These are phyloP conservation scores for Ashinkailepas kermadecensis DNA, from an alignment of 2,888 invertebrate genomes.

Conservation along the genomic window DNA sequence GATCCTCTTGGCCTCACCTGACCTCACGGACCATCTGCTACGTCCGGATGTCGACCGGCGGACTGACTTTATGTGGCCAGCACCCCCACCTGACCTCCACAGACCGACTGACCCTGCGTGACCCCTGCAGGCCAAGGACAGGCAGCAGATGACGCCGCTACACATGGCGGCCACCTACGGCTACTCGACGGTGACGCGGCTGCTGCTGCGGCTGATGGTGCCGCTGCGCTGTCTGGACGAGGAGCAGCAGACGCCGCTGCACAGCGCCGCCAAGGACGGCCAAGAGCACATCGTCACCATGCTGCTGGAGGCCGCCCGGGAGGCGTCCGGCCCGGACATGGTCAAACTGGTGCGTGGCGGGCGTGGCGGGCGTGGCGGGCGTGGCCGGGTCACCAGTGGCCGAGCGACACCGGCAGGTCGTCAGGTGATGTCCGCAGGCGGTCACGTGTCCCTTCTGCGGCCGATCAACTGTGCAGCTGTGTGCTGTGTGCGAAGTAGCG, in stretches of 20 bases:
- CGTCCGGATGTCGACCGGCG: too few relatives aligned
- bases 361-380: background rate
- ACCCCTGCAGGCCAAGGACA: constrained; percentile 40
- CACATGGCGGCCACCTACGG: constrained; percentile 45
- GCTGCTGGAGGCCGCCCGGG: constrained; percentile 27
- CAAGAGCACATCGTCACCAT: constrained; percentile 34
- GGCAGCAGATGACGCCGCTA: constrained; percentile 44
- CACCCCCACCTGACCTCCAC: too few relatives aligned
- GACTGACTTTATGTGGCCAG: too few relatives aligned
- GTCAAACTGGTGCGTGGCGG: constrained; percentile 9
- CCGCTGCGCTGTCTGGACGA: constrained; percentile 38
- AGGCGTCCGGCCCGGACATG: constrained; percentile 20
- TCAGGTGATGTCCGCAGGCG: too few relatives aligned
- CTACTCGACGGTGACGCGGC: constrained; percentile 39
- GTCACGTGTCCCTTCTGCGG: too few relatives aligned
- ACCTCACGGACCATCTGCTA: too few relatives aligned
- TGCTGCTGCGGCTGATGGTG: constrained; percentile 42
- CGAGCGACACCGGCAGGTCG: too few relatives aligned
- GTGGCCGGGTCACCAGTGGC: background rate
- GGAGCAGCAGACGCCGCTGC: constrained; percentile 43
- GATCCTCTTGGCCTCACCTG: too few relatives aligned
- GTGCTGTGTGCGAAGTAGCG: too few relatives aligned
- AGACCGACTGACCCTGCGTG: too few relatives aligned
- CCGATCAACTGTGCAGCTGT: too few relatives aligned
- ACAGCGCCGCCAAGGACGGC: constrained; percentile 37